phyloP scores from a whole-genome alignment of 2,113 vertebrate genomes.

The human (Homo sapiens) region DNA sequence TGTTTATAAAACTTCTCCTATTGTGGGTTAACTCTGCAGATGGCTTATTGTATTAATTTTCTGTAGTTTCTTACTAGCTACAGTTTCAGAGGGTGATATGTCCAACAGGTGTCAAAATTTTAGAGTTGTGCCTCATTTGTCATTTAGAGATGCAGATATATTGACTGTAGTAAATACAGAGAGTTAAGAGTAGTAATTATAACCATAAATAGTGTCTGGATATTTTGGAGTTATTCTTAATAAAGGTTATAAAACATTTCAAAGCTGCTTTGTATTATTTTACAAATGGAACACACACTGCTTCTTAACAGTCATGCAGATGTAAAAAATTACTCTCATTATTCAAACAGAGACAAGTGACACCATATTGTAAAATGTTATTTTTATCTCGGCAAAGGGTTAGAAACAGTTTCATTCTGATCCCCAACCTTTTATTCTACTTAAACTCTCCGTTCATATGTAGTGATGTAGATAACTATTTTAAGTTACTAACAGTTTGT shows the following conservation, averaged over 20 bases:
- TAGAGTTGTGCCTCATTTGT: not conserved
- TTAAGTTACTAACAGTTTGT: conserved; percentile 78
- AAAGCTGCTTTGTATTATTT: conserved; percentile 44
- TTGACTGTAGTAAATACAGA: not conserved
- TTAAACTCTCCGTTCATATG: conserved; percentile 65
- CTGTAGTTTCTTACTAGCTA: not conserved
- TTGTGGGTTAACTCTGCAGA: not conserved
- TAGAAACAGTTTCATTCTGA: conserved; percentile 70
- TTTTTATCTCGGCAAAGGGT: conserved; percentile 65
- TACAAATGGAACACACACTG: conserved; percentile 19
- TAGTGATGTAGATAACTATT: conserved; percentile 71
- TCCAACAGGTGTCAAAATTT: not conserved
- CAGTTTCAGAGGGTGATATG: not conserved
- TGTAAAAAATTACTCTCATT: conserved; percentile 67
- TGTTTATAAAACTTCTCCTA: conserved; percentile 6
- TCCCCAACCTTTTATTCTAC: conserved; percentile 50
- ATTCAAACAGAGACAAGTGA: conserved; percentile 54
- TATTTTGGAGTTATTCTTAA: conserved; percentile 45
- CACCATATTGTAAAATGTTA: conserved; percentile 59
- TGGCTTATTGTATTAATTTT: conserved; percentile 27
- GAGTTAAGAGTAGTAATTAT: not conserved
- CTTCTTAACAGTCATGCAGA: conserved; percentile 61
- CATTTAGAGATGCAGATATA: not conserved
- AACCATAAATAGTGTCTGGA: not conserved
- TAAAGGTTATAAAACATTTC: conserved; percentile 21